Base-by-base conservation (phyloP, 2,888 invertebrate genomes). In the Harpagoxenus sublaevis region DNA sequence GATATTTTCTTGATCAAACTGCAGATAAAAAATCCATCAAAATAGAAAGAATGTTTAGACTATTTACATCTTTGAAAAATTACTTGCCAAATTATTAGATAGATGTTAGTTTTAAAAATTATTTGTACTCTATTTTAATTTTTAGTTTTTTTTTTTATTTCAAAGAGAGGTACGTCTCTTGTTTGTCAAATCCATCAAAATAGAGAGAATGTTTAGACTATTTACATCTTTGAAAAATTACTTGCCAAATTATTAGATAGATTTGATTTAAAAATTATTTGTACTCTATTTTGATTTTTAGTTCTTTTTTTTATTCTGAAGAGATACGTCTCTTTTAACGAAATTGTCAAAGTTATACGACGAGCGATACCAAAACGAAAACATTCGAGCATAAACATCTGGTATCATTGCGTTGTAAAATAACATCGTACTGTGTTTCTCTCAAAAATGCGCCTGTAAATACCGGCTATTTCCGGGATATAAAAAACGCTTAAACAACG, bases 401-500 rank as follows among this genome's bases (percentile, higher is more conserved):
- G 10, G 6, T 73, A 71, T 71, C 60, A 18, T 35, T 18, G 23
- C 60, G 48, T n/a, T 71, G 35, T 81, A 71, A 81, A 81, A 71
- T 39, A 51, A 42, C 18, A 51, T 51, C 8, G 31, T 18, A 35
- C 71, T 8, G 35, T 70, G 35, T 70, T 48, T 31, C n/a, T n/a
- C n/a, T n/a, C 8, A 18, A 73, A 51, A 70, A 51, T 28, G 39
- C 28, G n/a, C 28, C 39, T 23, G 18, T 71, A 79, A 79, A 79
- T 39, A 18, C 23, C 39, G 48, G 45, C 39, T 48, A 71, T 71
- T 18, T 62, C 28, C 35, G 48, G 12, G 18, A 18, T 42, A 23
- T 60, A 18, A 79, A 48, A 48, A 78, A 71, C 60, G 48, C 28
- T 79, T 39, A 70, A 79, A n/a, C n/a, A 63, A 63, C 23, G 51